Evolutionary conservation across 2,888 invertebrate genomes (phyloP), one percentile per base, ranked within the genome.

Genomic region (Limulus polyphemus): DNA sequence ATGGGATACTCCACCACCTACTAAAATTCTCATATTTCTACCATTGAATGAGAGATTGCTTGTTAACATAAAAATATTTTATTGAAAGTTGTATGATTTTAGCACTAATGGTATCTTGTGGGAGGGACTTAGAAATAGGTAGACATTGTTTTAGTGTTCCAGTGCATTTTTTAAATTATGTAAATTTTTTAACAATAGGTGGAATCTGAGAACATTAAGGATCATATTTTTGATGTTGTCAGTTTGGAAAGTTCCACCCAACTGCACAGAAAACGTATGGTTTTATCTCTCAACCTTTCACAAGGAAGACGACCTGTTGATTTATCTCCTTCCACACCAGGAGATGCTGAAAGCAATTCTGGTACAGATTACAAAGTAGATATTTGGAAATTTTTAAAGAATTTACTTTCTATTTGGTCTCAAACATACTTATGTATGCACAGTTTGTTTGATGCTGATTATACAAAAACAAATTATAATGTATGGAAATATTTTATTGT

Each of bases 231-330:
- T 73, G 85, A 87, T 73, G 89, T 90, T 56, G 78, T 85, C 55
- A 85, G 81, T 71, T 84, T 88, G 73, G 87, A 88, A 75, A 86
- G 87, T 14, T 85, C 87, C 10, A 88, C 67, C 17, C 65, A 62
- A 57, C 58, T 67, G 11, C 62, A 63, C 46, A 61, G 65, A 47
- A 61, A 65, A 17, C 62, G 65, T 16, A 63, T 65, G 10, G 50
- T 60, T 17, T 16, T 57, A 10, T 60, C 64, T 1, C 69, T 76
- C 48, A 73, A 72, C 49, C 69, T 75, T 48, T 71, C 72, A 14
- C 68, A 72, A 3, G 68, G 68, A 52, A 70, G 69, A 63, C 64
- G 70, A 47, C 65, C 72, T 57, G 57, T 57, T 65, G 55, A 63
- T 17, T 59, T 64, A 50, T 63, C 65, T 46, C 49, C 59, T 46